Percentiles rank a stretch among this genome's conserved stretches.
These are phyloP conservation scores for Drosophila mercatorum DNA, from an alignment of 2,888 invertebrate genomes.

Conservation along the genomic window DNA sequence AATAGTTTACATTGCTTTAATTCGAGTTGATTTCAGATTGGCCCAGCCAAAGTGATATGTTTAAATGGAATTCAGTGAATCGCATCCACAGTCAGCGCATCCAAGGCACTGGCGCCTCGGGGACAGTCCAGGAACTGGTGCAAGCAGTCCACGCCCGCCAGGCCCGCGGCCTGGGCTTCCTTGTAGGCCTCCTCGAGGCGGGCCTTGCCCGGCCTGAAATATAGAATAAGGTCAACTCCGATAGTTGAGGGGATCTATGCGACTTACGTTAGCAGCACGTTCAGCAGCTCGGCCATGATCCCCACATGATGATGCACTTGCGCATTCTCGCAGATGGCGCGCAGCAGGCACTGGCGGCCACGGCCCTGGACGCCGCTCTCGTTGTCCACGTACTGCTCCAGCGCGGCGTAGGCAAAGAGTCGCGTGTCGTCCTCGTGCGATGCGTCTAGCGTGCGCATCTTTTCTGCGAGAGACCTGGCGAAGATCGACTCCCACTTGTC, in stretches of 20 bases:
- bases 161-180: slow-evolving; percentile 85
- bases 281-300: slow-evolving; percentile 70
- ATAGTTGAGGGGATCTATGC: background rate
- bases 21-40: background rate
- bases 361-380: slow-evolving; percentile 36
- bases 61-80: slow-evolving; percentile 8
- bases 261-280: slow-evolving; percentile 55
- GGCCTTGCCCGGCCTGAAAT: slow-evolving; percentile 71
- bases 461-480: slow-evolving; percentile 64
- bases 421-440: slow-evolving; percentile 77
- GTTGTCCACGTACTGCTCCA: slow-evolving; percentile 78
- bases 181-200: slow-evolving; percentile 86
- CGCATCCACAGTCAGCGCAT: slow-evolving; percentile 55
- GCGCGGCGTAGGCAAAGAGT: slow-evolving; percentile 72
- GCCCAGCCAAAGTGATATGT: background rate
- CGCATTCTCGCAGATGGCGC: slow-evolving; percentile 83
- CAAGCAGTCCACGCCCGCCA: slow-evolving; percentile 85
- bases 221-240: background rate
- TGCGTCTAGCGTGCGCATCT: slow-evolving; percentile 50
- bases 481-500: slow-evolving; percentile 81
- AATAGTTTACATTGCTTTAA: background rate
- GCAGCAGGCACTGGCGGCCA: slow-evolving; percentile 78
- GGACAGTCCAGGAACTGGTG: slow-evolving; percentile 87
- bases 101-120: slow-evolving; percentile 86
- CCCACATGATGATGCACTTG: slow-evolving; percentile 79